A percentile compares a stretch with the other conserved stretches of the same genome.
These are phyloP conservation scores for Coregonus sp. DNA, from an alignment of 2,797 vertebrate species.

Conservation along the genomic window DNA sequence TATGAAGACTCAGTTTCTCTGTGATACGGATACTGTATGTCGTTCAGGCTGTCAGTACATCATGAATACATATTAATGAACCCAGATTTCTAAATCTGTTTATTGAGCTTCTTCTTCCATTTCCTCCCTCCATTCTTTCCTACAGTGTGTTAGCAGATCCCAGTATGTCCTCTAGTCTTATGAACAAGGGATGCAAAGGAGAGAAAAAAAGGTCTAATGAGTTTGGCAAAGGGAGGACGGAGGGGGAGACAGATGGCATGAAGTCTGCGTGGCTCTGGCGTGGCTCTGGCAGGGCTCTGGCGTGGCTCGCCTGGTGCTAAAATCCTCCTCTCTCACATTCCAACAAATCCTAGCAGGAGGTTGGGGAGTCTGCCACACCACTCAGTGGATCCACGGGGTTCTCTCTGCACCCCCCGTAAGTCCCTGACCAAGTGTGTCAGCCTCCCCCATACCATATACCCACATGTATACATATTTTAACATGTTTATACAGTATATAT, in stretches of 20 bases:
- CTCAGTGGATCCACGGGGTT: constrained; percentile 67
- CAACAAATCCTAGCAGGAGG: constrained; percentile 86
- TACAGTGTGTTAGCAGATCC: constrained; percentile 74
- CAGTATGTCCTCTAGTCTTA: constrained; percentile 79
- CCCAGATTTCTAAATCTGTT: constrained; percentile 67
- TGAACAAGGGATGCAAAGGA: constrained; percentile 80
- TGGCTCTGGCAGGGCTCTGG: constrained; percentile 74
- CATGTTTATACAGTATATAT: neutral
- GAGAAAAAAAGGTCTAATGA: constrained; percentile 80
- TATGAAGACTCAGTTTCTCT: constrained; percentile 39
- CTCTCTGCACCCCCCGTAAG: constrained; percentile 42
- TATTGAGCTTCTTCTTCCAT: constrained; percentile 48
- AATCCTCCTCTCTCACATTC: constrained; percentile 86
- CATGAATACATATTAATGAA: constrained; percentile 76
- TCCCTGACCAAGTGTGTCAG: constrained; percentile 67
- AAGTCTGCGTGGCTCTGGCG: constrained; percentile 85
- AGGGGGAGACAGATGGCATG: constrained; percentile 86
- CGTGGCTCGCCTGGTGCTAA: constrained; percentile 82
- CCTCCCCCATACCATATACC: constrained; percentile 36
- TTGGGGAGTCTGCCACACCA: constrained; percentile 81
- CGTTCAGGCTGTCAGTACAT: constrained; percentile 70
- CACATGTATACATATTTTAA: constrained; percentile 39
- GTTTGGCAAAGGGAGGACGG: constrained; percentile 80
- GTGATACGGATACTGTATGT: constrained; percentile 65
- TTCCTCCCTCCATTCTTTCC: constrained; percentile 49